Evolutionary conservation across 2,888 invertebrate species (phyloP), one percentile per base, ranked within the genome.

Genomic region (Chrysomela aeneicollis): DNA sequence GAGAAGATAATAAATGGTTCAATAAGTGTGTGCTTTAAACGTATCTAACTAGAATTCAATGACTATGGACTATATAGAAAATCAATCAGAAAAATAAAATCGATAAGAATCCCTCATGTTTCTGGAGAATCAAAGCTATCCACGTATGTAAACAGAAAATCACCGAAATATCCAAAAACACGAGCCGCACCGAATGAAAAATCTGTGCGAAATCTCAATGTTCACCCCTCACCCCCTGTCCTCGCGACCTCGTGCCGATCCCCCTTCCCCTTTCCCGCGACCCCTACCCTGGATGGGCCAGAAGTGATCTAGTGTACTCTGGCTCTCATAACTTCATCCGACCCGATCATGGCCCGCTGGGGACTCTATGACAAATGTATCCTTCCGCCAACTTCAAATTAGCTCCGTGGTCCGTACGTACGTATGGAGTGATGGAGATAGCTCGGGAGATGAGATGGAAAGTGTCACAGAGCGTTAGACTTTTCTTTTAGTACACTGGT

Each of bases 311-410:
- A 82, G 81, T 82, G 82, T 82, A 81, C 81, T 81, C 81, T 78
- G 81, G 80, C 79, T 81, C 81, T 82, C 83, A 83, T 83, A 83
- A 83, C 83, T 83, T 82, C 83, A 82, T 82, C 82, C 82, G 81
- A 81, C 81, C 82, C 82, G 82, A 83, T 83, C 82, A 83, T 83
- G 82, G 82, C 83, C 76, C 83, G 76, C 82, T 70, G 71, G 83
- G 82, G 83, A 83, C 79, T 79, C 79, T 81, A 83, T 83, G 83
- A 83, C 83, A 83, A 83, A 83, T 83, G 83, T 83, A 83, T 81
- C 82, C 82, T 83, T 83, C 82, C 82, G 81, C 82, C 82, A 82
- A 83, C 82, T 83, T 83, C 82, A 82, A 83, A 83, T 83, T 83
- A 83, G 83, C 83, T 83, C 82, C 65, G 65, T 62, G 53, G 65